Evolutionary conservation across 92 coral and sea anemone genomes (phyloP).

Genomic region (Palythoa grandiflora): DNA sequence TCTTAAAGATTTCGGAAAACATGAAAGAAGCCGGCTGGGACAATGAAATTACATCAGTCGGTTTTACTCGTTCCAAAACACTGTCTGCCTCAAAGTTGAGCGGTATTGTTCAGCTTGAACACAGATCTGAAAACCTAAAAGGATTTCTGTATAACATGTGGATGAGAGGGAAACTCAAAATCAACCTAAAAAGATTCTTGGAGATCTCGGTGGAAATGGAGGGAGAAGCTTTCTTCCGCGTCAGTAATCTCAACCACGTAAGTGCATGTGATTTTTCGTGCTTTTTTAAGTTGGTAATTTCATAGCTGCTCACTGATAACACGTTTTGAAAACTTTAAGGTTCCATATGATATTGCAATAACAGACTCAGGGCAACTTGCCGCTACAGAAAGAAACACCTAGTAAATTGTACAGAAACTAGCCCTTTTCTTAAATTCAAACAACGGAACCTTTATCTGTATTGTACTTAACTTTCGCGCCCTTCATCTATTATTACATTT

Average conservation of each 20-base stretch:
- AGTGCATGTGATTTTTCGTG: background rate
- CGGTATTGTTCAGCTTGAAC: background rate
- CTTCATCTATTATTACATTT: too few species aligned
- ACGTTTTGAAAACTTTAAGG: too few species aligned
- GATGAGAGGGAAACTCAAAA: constrained; percentile 21
- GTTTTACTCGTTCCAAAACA: background rate
- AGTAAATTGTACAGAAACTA: too few species aligned
- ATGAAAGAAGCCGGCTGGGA: constrained; percentile 48
- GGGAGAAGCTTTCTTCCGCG: constrained; percentile 23
- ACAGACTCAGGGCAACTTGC: too few species aligned
- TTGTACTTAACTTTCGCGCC: too few species aligned
- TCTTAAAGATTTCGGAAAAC: constrained; percentile 8
- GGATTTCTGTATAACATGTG: constrained; percentile 46
- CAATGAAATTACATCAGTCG: constrained; percentile 42
- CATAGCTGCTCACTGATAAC: too few species aligned
- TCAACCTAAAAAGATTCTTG: background rate
- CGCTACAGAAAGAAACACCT: too few species aligned
- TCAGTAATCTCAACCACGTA: background rate
- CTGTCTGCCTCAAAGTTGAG: constrained; percentile 13
- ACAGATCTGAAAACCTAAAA: background rate
- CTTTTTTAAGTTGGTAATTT: too few species aligned
- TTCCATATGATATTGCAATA: too few species aligned
- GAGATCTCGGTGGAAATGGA: background rate
- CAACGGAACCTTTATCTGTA: too few species aligned
- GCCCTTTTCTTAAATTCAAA: too few species aligned